Conservation (phyloP, 2,797 vertebrate species). For the Microchirus variegatus region DNA sequence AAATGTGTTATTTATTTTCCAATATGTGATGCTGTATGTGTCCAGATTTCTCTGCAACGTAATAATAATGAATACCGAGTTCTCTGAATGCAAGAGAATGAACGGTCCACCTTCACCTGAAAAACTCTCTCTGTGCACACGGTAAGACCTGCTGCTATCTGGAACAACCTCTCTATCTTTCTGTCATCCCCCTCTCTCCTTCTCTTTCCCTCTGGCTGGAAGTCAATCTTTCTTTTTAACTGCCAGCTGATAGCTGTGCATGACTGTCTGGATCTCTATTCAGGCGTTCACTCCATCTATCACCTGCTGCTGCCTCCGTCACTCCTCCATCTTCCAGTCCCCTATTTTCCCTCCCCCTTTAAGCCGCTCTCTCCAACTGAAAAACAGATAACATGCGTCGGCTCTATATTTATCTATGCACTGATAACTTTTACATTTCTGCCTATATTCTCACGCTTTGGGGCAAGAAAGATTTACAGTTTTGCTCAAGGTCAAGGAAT, state of each 20-base stretch:
- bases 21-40: neutral
- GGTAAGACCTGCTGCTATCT: constrained; percentile 74
- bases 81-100: constrained; percentile 48
- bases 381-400: constrained; percentile 29
- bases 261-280: constrained; percentile 73
- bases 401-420: constrained; percentile 17
- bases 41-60: constrained; percentile 5
- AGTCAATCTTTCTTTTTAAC: constrained; percentile 69
- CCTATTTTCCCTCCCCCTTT: constrained; percentile 8
- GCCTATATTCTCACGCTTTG: constrained; percentile 1
- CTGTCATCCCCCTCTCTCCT: constrained; percentile 56
- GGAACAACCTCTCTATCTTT: constrained; percentile 71
- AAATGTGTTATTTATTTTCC: neutral
- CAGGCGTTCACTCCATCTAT: constrained; percentile 72
- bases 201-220: constrained; percentile 45
- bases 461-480: neutral
- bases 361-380: constrained; percentile 22
- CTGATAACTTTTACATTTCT: constrained; percentile 17
- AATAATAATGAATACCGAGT: constrained; percentile 32
- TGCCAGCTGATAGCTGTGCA: constrained; percentile 73
- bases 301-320: constrained; percentile 70
- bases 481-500: constrained; percentile 38
- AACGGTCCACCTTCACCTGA: constrained; percentile 74
- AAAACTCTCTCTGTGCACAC: constrained; percentile 61
- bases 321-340: constrained; percentile 28